Percentiles rank a stretch among this genome's conserved stretches.
phyloP scores from a whole-genome alignment of 2,888 invertebrate species.

The Perithous albicinctus region DNA sequence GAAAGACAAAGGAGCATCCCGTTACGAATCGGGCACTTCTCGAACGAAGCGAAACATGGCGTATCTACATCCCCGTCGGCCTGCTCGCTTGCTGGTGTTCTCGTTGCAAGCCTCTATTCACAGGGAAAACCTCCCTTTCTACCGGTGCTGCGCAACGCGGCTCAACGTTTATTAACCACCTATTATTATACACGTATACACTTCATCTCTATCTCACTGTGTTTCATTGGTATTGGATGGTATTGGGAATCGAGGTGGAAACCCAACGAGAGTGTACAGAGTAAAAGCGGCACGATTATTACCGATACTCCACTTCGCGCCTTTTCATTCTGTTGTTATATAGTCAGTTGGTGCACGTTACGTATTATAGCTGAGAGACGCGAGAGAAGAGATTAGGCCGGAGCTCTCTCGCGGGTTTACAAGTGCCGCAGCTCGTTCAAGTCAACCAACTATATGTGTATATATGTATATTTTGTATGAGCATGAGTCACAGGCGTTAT shows the following conservation, averaged over 20 bases:
- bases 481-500: constrained; percentile 50
- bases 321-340: constrained; percentile 78
- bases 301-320: constrained; percentile 81
- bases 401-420: constrained; percentile 64
- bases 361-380: constrained; percentile 48
- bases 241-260: constrained; percentile 47
- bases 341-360: constrained; percentile 68
- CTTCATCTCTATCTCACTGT: background rate
- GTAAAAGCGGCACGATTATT: constrained; percentile 77
- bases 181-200: constrained; percentile 9
- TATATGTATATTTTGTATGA: constrained; percentile 10
- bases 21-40: constrained; percentile 81
- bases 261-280: constrained; percentile 46
- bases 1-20: constrained; percentile 83
- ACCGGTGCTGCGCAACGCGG: constrained; percentile 3
- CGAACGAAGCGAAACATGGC: constrained; percentile 81
- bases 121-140: constrained; percentile 67
- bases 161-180: constrained; percentile 36
- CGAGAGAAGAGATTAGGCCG: constrained; percentile 68
- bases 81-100: constrained; percentile 40
- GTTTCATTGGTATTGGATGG: background rate
- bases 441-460: constrained; percentile 6
- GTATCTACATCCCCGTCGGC: constrained; percentile 82
- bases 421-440: constrained; percentile 43
- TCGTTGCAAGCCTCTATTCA: constrained; percentile 72